Evolutionary conservation across 2,113 vertebrate genomes (phyloP), one percentile per base, ranked within the genome.

Genomic region (Hystrix brachyura): DNA sequence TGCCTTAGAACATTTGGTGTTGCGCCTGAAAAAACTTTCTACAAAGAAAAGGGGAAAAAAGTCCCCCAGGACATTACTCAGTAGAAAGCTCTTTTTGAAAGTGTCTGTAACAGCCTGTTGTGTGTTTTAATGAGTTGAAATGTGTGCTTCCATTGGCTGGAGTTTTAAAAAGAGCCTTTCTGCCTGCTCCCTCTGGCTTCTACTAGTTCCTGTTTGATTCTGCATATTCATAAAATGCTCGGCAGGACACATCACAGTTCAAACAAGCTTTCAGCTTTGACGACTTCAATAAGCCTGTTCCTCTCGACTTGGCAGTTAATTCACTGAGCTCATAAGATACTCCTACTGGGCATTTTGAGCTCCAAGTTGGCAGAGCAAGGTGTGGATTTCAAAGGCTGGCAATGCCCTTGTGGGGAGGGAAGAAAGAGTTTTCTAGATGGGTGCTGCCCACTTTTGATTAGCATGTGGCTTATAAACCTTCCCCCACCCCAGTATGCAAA

Each of bases 191-290:
- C 88, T 95, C 92, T 79, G 69, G 96, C 80, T 81, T 11, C 94
- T 38, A 27, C 87, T 10, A 72, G 93, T 34, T 96, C 57, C 96
- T 96, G 43, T 92, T 94, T 95, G 94, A 95, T 96, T 97, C 94
- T 97, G 94, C 92, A 91, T 97, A 97, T 98, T 97, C 97, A 96
- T 97, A 97, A 97, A 96, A 94, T 46, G 65, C 96, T 93, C 89
- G 0, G 80, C 85, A 57, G 96, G 96, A 95, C 92, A 69, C 85
- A 87, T 29, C 71, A 9, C 94, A 90, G 95, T 97, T 97, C 97
- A 97, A 96, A 96, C 53, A 89, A 4, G 38, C 87, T 97, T 96
- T 97, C 92, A 67, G 96, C 92, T 95, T 74, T 87, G 87, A 86
- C 0, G 5, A 88, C 96, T 97, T 97, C 97, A 97, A 93, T 94